phyloP scores from a whole-genome alignment of 2,113 vertebrate species.

The Sylvia atricapilla region DNA sequence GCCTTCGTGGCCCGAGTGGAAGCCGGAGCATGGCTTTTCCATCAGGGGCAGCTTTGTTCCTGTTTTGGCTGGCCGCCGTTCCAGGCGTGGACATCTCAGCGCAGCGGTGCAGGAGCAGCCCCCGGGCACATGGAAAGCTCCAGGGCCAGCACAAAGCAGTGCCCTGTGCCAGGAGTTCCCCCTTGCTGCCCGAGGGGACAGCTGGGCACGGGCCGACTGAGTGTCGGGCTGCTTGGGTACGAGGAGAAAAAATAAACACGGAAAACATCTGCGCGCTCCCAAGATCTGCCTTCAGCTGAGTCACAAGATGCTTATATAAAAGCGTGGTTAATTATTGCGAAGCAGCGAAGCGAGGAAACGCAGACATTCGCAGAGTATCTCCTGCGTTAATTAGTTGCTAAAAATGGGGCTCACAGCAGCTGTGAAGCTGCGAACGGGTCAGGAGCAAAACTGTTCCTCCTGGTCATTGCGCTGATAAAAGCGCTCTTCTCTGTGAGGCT shows the following conservation, averaged over 20 bases:
- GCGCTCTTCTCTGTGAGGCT: neutral
- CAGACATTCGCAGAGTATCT: neutral
- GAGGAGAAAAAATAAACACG: neutral
- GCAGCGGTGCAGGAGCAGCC: neutral
- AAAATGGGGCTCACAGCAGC: neutral
- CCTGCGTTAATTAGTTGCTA: conserved; percentile 6
- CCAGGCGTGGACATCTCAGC: accelerated
- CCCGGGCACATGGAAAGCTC: accelerated
- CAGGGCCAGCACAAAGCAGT: accelerated
- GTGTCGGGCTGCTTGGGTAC: neutral
- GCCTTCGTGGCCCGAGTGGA: neutral
- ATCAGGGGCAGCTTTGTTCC: neutral
- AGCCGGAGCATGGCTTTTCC: neutral
- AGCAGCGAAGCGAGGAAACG: neutral
- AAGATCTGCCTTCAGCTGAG: neutral
- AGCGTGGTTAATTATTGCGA: neutral
- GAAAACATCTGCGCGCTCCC: neutral
- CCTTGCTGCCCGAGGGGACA: accelerated
- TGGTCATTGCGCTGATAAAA: neutral
- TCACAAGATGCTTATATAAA: conserved; percentile 1
- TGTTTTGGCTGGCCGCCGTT: neutral
- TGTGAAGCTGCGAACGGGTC: neutral
- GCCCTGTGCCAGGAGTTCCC: neutral
- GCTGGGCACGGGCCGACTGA: neutral
- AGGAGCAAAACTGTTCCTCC: neutral